A percentile compares a stretch with the other conserved stretches of the same genome.
phyloP scores from a whole-genome alignment of 2,113 vertebrate species.

The Otolemur garnettii region DNA sequence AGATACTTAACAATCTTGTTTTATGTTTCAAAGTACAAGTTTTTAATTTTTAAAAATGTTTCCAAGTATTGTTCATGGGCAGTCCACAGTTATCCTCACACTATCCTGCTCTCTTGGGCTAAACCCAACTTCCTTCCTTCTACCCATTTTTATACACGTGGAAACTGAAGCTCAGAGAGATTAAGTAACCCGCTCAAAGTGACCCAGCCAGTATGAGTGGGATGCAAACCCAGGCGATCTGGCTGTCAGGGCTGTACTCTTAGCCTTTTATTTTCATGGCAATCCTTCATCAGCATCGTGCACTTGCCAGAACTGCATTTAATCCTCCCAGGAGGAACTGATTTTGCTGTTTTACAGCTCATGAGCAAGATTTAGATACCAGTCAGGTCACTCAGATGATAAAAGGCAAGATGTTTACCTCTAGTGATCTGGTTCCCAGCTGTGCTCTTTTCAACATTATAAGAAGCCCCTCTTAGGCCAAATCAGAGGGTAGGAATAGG shows the following conservation, averaged over 20 bases:
- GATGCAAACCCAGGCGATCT: no score
- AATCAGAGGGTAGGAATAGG: neutral
- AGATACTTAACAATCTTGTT: accelerated
- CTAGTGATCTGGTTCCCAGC: neutral
- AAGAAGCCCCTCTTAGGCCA: neutral
- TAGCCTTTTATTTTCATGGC: neutral
- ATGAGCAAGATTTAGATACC: neutral
- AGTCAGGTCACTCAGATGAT: neutral
- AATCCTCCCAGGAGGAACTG: neutral
- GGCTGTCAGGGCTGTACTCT: neutral
- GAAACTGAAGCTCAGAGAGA: neutral
- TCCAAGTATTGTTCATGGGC: neutral
- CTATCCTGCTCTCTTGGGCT: accelerated
- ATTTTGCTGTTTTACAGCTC: neutral
- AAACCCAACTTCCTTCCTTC: neutral
- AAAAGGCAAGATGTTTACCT: neutral
- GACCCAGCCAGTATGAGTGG: neutral
- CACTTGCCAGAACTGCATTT: accelerated
- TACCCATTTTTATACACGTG: neutral
- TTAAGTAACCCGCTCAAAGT: neutral
- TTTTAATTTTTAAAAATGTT: no score
- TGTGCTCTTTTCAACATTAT: accelerated
- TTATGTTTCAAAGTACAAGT: no score
- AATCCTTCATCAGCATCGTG: neutral
- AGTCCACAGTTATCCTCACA: neutral